These are phyloP conservation scores for Caerostris darwini DNA, from an alignment of 1,140 invertebrate species.

Conservation along the genomic window DNA sequence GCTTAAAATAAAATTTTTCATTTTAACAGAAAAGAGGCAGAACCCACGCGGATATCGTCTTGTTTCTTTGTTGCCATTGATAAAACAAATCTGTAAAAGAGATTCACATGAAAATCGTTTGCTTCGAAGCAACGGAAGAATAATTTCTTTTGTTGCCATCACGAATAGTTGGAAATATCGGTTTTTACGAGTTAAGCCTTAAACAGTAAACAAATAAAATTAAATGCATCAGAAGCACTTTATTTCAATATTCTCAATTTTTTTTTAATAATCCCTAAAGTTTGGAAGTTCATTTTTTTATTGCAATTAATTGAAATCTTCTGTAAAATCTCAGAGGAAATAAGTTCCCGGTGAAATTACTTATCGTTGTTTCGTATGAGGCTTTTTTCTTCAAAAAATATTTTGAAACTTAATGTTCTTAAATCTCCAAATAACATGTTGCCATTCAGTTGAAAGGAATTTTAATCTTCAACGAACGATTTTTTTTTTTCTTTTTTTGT, in stretches of 20 bases:
- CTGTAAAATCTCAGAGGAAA: background rate
- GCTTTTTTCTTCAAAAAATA: background rate
- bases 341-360: background rate
- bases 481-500: background rate
- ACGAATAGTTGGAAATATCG: background rate
- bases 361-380: background rate
- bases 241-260: conserved; percentile 27
- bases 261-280: background rate
- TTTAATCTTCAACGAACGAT: background rate
- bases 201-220: conserved; percentile 50
- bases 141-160: conserved; percentile 41
- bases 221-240: background rate
- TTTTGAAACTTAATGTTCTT: background rate
- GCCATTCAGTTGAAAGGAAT: background rate
- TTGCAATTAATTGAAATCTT: background rate
- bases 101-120: conserved; percentile 45
- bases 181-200: background rate
- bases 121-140: background rate
- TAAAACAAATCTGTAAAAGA: conserved; percentile 59
- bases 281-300: background rate
- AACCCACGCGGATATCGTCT: conserved; percentile 15
- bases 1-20: conserved; percentile 27
- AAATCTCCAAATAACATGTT: background rate
- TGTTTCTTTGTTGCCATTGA: conserved; percentile 40
- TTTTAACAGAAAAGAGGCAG: conserved; percentile 42